These are phyloP conservation scores for Hirtodrosophila trivittata DNA, from an alignment of 2,888 invertebrate species.

Conservation along the genomic window DNA sequence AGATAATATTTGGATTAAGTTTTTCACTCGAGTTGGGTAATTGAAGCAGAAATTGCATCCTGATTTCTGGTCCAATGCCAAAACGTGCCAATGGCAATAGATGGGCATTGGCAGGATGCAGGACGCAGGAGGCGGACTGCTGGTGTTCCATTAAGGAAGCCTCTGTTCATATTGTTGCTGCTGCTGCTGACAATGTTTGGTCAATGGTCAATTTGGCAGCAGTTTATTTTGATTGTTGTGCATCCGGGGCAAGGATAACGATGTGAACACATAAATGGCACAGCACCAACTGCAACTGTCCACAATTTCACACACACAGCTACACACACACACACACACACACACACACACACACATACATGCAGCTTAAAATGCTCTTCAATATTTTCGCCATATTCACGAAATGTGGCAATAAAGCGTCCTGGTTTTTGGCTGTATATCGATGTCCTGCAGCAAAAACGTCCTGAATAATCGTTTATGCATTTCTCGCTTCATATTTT, in stretches of 20 bases:
- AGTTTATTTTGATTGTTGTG: conserved; percentile 80
- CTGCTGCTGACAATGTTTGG: conserved; percentile 65
- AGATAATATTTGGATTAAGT: too few species aligned
- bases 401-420: conserved; percentile 69
- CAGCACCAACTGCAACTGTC: conserved; percentile 52
- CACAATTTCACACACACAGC: conserved; percentile 13
- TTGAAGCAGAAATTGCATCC: too few species aligned
- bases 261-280: conserved; percentile 66
- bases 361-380: conserved; percentile 9
- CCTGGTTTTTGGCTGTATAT: conserved; percentile 15
- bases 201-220: conserved; percentile 80
- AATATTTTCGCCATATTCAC: conserved; percentile 66
- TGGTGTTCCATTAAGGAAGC: not conserved
- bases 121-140: not conserved
- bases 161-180: conserved; percentile 8
- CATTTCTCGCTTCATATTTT: not conserved
- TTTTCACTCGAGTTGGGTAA: too few species aligned
- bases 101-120: conserved; percentile 6
- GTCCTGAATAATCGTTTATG: not conserved
- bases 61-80: conserved; percentile 50
- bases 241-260: conserved; percentile 76
- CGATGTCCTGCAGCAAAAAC: conserved; percentile 40
- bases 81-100: conserved; percentile 62
- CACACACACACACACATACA: not conserved
- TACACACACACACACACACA: not conserved